Conservation (phyloP, 2,113 vertebrate genomes). For the Ciconia stormi region DNA sequence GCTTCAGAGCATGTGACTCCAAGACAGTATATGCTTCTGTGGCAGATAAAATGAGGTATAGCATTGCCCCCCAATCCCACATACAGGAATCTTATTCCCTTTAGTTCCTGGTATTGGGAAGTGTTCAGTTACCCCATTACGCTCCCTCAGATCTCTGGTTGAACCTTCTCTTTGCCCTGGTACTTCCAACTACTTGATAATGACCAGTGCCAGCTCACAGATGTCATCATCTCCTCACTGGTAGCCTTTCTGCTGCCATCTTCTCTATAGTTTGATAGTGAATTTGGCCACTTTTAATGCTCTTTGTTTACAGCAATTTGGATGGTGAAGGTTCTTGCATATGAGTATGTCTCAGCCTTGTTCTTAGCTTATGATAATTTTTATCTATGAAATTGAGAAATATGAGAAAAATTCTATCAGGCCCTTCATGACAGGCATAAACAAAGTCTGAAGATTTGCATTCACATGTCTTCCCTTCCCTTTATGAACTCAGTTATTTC, state of each 20-base stretch:
- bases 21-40: neutral
- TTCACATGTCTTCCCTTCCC: neutral
- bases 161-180: neutral
- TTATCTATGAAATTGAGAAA: neutral
- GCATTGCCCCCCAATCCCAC: neutral
- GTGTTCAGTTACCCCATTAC: neutral
- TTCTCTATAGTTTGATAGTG: rapidly evolving
- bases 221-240: neutral
- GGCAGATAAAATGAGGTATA: neutral
- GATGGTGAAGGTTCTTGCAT: neutral
- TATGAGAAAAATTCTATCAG: neutral
- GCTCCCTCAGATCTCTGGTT: neutral
- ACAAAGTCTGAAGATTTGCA: neutral
- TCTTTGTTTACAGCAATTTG: neutral
- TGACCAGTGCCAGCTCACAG: neutral
- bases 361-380: neutral
- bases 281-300: neutral
- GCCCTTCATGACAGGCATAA: neutral
- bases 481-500: neutral
- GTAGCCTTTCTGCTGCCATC: neutral
- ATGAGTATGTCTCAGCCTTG: neutral
- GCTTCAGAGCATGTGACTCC: rapidly evolving
- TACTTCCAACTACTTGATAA: neutral
- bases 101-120: neutral
- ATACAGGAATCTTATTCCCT: neutral